Percentiles rank a stretch among this genome's conserved stretches.
These are phyloP conservation scores for Myopa testacea DNA, from an alignment of 2,888 invertebrate species.

Conservation along the genomic window DNA sequence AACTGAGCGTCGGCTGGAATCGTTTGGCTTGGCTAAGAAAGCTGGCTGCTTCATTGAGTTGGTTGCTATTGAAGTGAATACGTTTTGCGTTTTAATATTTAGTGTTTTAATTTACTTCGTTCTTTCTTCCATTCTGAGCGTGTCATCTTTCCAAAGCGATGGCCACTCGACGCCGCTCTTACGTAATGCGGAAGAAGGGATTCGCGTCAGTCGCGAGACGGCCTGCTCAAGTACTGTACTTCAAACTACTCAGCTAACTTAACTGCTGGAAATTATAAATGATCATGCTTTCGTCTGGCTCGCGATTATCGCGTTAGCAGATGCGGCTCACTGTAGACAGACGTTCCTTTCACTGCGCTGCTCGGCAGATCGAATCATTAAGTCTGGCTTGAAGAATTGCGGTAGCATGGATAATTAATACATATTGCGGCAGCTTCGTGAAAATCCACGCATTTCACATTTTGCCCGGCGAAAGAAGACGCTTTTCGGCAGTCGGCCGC, in stretches of 20 bases:
- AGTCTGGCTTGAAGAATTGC: slow-evolving; percentile 3
- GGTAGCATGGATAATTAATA: slow-evolving; percentile 31
- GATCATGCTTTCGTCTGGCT: background rate
- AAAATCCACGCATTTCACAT: slow-evolving; percentile 27
- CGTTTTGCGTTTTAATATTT: background rate
- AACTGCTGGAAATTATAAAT: slow-evolving; percentile 7
- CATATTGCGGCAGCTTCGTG: slow-evolving; percentile 11
- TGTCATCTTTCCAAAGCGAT: background rate
- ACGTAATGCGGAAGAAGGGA: background rate
- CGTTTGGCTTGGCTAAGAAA: background rate
- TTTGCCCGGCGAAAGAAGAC: background rate
- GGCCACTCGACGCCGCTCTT: background rate
- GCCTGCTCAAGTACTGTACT: too few relatives aligned
- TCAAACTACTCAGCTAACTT: background rate
- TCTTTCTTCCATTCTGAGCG: too few relatives aligned
- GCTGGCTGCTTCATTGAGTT: background rate
- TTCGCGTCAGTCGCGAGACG: background rate
- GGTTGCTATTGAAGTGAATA: background rate
- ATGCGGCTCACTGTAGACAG: background rate
- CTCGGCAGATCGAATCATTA: background rate
- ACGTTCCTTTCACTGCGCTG: slow-evolving; percentile 7
- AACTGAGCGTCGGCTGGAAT: slow-evolving; percentile 12
- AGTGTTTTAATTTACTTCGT: background rate
- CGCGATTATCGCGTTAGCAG: background rate
- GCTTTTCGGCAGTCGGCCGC: background rate